Conservation (phyloP, 2,113 vertebrate genomes). For the human region GRCh38 chr3:97752501-97753000, state of each 20-base stretch:
- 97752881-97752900: neutral
- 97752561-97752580: neutral
- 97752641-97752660: neutral
- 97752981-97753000: slow-evolving; percentile 6
- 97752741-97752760: slow-evolving; percentile 6
- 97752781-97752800: slow-evolving; percentile 31
- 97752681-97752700: neutral
- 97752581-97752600: neutral
- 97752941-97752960: neutral
- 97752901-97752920: neutral
- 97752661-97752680: neutral
- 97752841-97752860: neutral
- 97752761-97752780: slow-evolving; percentile 6
- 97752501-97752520: neutral
- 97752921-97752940: neutral
- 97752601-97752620: neutral
- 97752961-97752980: neutral
- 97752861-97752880: neutral
- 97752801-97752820: slow-evolving; percentile 28
- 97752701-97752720: slow-evolving; percentile 27
- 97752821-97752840: neutral
- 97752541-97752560: neutral
- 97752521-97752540: neutral
- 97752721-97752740: slow-evolving; percentile 35
- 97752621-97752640: neutral